phyloP scores from a whole-genome alignment of 2,797 vertebrate species.

The Anableps anableps region DNA sequence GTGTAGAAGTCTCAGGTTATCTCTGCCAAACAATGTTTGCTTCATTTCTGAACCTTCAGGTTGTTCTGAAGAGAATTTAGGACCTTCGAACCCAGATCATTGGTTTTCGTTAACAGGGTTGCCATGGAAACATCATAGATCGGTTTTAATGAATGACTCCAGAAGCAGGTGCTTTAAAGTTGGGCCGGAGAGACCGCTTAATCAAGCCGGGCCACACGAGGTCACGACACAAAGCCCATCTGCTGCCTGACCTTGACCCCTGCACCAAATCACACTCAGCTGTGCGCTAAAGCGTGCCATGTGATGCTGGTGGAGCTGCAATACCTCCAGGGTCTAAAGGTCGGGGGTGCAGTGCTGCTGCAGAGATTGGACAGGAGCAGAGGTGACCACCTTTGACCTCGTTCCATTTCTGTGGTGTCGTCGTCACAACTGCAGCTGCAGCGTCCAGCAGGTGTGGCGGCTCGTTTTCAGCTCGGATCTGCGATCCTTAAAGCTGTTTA shows the following conservation, averaged over 20 bases:
- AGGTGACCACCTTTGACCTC: conserved; percentile 69
- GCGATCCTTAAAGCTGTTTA: conserved; percentile 28
- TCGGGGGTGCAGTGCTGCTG: neutral
- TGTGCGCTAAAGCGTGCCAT: conserved; percentile 51
- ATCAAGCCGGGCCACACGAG: conserved; percentile 57
- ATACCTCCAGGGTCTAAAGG: conserved; percentile 36
- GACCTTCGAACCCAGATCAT: neutral
- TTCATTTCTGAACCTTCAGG: neutral
- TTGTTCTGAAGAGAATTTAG: neutral
- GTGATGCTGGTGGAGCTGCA: conserved; percentile 39
- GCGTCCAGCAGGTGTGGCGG: conserved; percentile 74
- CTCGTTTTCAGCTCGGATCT: conserved; percentile 69
- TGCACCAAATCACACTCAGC: conserved; percentile 68
- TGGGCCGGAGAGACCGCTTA: neutral
- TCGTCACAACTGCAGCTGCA: conserved; percentile 76
- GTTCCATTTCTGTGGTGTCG: conserved; percentile 69
- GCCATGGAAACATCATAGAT: neutral
- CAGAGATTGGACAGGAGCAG: conserved; percentile 32
- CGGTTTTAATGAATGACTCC: neutral
- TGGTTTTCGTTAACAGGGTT: neutral
- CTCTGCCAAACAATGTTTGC: neutral
- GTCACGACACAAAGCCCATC: conserved; percentile 56
- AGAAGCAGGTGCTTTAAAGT: neutral
- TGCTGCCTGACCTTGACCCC: conserved; percentile 76
- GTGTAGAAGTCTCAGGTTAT: neutral